Base-by-base conservation (phyloP, 2,113 vertebrate species). In the Microcebus jonahi region DNA sequence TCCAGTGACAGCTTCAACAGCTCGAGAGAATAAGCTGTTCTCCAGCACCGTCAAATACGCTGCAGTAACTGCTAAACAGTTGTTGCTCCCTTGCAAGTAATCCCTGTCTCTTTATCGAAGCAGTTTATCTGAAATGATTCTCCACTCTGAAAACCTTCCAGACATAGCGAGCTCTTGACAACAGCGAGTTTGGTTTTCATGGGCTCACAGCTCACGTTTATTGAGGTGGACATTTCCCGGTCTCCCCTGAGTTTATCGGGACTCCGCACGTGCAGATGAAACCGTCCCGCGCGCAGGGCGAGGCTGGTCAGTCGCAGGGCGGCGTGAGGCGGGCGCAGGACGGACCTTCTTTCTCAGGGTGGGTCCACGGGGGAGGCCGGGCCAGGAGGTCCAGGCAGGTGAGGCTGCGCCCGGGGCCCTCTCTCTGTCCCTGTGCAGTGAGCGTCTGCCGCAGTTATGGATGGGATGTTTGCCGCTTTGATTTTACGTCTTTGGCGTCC, bases 381-480 rank as follows among this genome's bases (percentile, higher is more conserved):
- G 0, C 4, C 21, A 39, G 65, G 21, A 36, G 6, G 25, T 48
- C 67, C 20, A 27, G 10, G 15, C 25, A 53, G 59, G 1, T 34
- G 34, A n/a, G 29, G 15, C n/a, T 17, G 29, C 2, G 1, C 50
- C 31, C 5, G 2, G 25, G 5, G 29, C 39, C 14, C 2, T 9
- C 11, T n/a, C 2, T 9, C 11, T 25, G 75, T 17, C 42, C 73
- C 17, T 36, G 34, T 50, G 25, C 4, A 5, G 3, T 34, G 0
- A 15, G 31, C 1, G 0, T 3, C 75, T 7, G 7, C 31, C 3
- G 0, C 1, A 0, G 31, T 6, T 3, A 13, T 6, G 6, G 17
- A 55, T 18, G 53, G 67, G 17, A 34, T 18, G 59, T 10, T 8
- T 6, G 15, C 11, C 1, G 15, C 15, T 6, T 29, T 2, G 0